These are phyloP conservation scores for Netelia fuscicornis DNA, from an alignment of 2,888 invertebrate species.

Conservation along the genomic window DNA sequence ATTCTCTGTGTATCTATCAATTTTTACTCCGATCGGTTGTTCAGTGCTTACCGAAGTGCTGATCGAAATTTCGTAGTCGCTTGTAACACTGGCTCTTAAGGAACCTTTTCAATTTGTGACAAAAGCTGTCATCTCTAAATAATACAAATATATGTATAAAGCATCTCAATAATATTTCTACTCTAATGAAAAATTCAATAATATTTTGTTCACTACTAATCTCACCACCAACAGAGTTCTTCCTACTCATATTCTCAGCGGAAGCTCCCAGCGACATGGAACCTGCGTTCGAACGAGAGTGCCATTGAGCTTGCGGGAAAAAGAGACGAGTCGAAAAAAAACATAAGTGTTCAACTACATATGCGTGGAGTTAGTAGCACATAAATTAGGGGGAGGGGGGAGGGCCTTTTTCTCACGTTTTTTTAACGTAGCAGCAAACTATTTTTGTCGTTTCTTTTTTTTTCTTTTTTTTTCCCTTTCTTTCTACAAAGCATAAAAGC, in stretches of 20 bases:
- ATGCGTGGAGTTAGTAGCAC: constrained; percentile 55
- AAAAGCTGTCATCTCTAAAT: too few species aligned
- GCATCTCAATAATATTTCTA: constrained; percentile 21
- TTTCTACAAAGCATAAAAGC: constrained; percentile 20
- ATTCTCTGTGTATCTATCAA: too few species aligned
- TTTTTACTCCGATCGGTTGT: too few species aligned
- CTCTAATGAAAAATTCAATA: constrained; percentile 7
- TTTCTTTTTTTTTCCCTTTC: not conserved
- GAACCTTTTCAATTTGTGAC: too few species aligned
- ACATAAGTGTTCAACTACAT: constrained; percentile 68
- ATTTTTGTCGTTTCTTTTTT: not conserved
- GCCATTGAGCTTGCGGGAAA: constrained; percentile 68
- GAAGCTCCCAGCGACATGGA: constrained; percentile 83
- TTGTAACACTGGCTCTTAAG: too few species aligned
- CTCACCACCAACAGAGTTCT: constrained; percentile 85
- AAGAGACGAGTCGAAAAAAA: constrained; percentile 68
- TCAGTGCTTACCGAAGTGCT: too few species aligned
- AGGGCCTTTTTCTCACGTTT: constrained; percentile 16
- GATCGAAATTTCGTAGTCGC: too few species aligned
- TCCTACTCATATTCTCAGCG: constrained; percentile 86
- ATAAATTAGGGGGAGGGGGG: constrained; percentile 36
- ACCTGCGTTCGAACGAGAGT: constrained; percentile 74
- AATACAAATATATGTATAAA: not conserved
- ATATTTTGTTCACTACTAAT: constrained; percentile 53
- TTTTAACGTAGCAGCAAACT: constrained; percentile 5